Evolutionary conservation across 2,113 vertebrate species (phyloP).

Genomic region (Aplodontia rufa): DNA sequence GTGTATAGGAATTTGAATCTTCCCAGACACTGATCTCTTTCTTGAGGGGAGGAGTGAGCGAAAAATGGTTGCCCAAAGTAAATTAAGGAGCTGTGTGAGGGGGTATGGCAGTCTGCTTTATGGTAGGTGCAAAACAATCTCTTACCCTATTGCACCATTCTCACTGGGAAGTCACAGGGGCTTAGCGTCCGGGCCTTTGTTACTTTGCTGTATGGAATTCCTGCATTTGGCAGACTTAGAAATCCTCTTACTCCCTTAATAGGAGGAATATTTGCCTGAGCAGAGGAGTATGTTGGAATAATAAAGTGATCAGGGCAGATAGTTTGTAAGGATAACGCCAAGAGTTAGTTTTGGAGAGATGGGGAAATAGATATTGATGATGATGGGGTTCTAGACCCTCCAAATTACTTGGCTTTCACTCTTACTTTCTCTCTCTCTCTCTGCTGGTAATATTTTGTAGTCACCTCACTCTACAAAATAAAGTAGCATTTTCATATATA

Average conservation of each 20-base stretch:
- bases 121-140: background rate
- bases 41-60: constrained; percentile 45
- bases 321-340: constrained; percentile 32
- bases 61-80: constrained; percentile 40
- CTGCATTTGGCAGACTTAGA: constrained; percentile 62
- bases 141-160: constrained; percentile 8
- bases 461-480: background rate
- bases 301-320: background rate
- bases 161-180: constrained; percentile 33
- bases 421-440: background rate
- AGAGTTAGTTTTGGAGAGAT: constrained; percentile 26
- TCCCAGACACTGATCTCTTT: constrained; percentile 59
- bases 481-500: constrained; percentile 5
- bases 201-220: constrained; percentile 64
- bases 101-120: background rate
- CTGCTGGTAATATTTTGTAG: background rate
- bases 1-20: constrained; percentile 70
- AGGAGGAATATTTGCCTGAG: constrained; percentile 24
- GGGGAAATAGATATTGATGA: constrained; percentile 12
- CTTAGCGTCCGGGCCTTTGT: constrained; percentile 59
- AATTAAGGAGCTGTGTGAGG: constrained; percentile 16
- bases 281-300: background rate
- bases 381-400: background rate
- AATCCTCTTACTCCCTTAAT: constrained; percentile 15
- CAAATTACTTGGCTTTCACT: background rate